A percentile compares a stretch with the other conserved stretches of the same genome.
These are phyloP conservation scores for Acholoe squamosa DNA, from an alignment of 2,888 invertebrate species.

Conservation along the genomic window DNA sequence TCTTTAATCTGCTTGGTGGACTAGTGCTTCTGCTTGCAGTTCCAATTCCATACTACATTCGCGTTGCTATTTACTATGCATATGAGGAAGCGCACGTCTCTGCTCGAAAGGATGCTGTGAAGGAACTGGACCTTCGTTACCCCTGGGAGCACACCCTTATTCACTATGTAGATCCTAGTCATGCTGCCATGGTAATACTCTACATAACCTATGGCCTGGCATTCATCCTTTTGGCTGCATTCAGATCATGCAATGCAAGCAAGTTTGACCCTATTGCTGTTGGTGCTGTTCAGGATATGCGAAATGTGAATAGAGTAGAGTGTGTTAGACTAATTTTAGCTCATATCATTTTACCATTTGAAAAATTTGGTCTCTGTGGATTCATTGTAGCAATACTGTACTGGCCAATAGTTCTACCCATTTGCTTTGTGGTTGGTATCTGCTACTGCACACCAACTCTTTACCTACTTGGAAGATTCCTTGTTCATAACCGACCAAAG, in stretches of 20 bases:
- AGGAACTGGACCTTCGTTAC: conserved; percentile 63
- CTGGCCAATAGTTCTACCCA: conserved; percentile 69
- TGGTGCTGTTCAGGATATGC: conserved; percentile 68
- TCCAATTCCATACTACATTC: conserved; percentile 69
- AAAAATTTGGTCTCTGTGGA: conserved; percentile 71
- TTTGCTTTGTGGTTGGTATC: conserved; percentile 67
- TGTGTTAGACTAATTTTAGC: conserved; percentile 68
- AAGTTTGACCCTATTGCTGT: conserved; percentile 67
- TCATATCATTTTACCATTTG: conserved; percentile 71
- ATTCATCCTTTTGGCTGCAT: conserved; percentile 65
- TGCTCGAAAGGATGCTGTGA: conserved; percentile 63
- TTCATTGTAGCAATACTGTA: conserved; percentile 68
- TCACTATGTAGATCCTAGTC: conserved; percentile 68
- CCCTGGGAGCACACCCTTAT: conserved; percentile 66
- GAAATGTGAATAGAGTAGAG: conserved; percentile 64
- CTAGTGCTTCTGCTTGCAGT: conserved; percentile 67
- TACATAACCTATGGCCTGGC: conserved; percentile 69
- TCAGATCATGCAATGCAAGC: conserved; percentile 63
- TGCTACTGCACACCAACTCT: conserved; percentile 70
- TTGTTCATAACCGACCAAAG: conserved; percentile 66
- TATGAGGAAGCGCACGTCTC: conserved; percentile 68
- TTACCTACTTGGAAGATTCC: conserved; percentile 69
- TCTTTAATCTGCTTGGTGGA: conserved; percentile 66
- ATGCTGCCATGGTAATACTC: conserved; percentile 65
- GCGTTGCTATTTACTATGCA: conserved; percentile 67